Evolutionary conservation across 30 jellyfish, hydroid and myxozoan genomes (phyloP).

Genomic region (Sanderia malayensis): DNA sequence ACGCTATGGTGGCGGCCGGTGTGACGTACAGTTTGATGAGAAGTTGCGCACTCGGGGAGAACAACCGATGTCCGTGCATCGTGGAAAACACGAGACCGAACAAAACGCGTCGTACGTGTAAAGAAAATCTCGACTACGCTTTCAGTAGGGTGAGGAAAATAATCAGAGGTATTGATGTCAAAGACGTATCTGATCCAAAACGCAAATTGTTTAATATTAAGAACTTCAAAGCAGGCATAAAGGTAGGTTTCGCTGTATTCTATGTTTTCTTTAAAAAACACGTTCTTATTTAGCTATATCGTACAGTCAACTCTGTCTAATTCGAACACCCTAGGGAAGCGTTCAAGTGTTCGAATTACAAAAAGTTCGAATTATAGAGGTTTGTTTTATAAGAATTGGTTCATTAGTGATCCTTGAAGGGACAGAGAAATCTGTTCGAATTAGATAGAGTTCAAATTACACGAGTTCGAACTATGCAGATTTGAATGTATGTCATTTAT

Average conservation of each 20-base stretch:
- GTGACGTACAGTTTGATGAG: slow-evolving; percentile 53
- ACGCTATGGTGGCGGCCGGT: slow-evolving; percentile 88
- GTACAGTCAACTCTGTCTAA: too few relatives aligned
- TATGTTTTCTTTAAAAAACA: not conserved
- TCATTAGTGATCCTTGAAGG: too few relatives aligned
- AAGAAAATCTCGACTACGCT: slow-evolving; percentile 58
- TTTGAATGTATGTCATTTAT: too few relatives aligned
- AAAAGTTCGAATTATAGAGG: too few relatives aligned
- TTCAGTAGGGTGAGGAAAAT: slow-evolving; percentile 52
- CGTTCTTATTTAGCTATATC: too few relatives aligned
- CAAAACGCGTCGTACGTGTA: slow-evolving; percentile 39
- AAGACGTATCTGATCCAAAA: slow-evolving; percentile 22
- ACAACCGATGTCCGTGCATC: slow-evolving; percentile 71
- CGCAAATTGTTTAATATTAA: slow-evolving; percentile 58
- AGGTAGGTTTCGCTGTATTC: slow-evolving; percentile 36
- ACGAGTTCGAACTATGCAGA: too few relatives aligned
- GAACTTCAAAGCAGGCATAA: slow-evolving; percentile 62
- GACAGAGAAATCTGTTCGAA: too few relatives aligned
- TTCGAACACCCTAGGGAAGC: too few relatives aligned
- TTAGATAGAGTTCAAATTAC: too few relatives aligned
- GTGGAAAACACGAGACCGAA: slow-evolving; percentile 23
- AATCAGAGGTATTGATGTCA: slow-evolving; percentile 50
- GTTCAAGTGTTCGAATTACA: too few relatives aligned
- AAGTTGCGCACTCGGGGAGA: slow-evolving; percentile 70
- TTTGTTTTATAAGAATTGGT: too few relatives aligned